Evolutionary conservation across 2,113 vertebrate species (phyloP).

Genomic region (Anser cygnoides): DNA sequence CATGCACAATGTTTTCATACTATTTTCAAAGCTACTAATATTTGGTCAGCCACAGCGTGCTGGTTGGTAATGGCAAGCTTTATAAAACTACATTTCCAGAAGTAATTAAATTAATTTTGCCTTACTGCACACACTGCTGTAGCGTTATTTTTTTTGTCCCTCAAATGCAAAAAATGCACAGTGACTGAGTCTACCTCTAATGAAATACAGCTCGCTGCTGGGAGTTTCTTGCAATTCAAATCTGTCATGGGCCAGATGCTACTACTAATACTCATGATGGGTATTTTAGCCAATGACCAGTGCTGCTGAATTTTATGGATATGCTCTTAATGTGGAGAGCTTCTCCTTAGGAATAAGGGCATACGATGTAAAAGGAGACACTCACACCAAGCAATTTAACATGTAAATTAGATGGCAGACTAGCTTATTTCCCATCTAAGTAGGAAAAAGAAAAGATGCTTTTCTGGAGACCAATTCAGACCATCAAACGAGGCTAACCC

Average conservation of each 20-base stretch:
- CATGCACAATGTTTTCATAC: not conserved
- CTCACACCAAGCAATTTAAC: not conserved
- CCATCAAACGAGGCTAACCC: not conserved
- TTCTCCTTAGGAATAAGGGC: not conserved
- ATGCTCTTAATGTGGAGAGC: fast-evolving
- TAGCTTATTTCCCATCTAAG: not conserved
- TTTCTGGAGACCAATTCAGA: not conserved
- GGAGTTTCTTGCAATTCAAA: not conserved
- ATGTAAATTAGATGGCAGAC: not conserved
- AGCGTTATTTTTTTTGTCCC: not conserved
- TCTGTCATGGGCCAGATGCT: not conserved
- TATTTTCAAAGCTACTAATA: not conserved
- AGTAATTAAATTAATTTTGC: not conserved
- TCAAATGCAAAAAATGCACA: not conserved
- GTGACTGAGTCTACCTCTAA: not conserved
- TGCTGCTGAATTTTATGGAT: not conserved
- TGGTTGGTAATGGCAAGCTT: not conserved
- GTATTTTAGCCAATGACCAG: not conserved
- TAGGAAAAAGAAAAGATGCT: not conserved
- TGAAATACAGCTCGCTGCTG: not conserved
- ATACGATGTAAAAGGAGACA: not conserved
- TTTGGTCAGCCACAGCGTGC: not conserved
- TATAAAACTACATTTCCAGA: not conserved
- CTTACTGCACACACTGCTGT: not conserved
- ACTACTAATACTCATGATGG: not conserved